phyloP scores from a whole-genome alignment of 2,113 vertebrate genomes.

The Sclerurus mexicanus region DNA sequence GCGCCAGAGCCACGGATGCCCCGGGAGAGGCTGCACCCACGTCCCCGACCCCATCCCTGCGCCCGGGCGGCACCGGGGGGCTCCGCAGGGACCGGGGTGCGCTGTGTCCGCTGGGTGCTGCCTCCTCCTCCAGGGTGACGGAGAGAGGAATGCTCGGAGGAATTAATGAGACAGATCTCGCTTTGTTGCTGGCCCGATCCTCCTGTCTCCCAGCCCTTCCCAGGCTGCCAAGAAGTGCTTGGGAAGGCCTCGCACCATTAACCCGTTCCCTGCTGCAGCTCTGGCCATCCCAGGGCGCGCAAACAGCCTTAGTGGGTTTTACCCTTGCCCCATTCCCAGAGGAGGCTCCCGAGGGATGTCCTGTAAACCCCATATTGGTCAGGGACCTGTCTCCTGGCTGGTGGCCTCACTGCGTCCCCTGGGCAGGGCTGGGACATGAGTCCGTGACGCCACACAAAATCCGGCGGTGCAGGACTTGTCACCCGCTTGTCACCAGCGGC shows the following conservation, averaged over 20 bases:
- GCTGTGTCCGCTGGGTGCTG: neutral
- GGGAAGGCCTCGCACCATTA: slow-evolving; percentile 42
- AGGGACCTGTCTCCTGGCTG: neutral
- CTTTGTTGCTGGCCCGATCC: slow-evolving; percentile 63
- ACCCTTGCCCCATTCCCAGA: neutral
- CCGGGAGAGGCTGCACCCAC: neutral
- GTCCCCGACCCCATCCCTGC: neutral
- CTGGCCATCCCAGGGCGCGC: neutral
- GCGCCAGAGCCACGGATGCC: neutral
- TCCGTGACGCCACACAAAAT: neutral
- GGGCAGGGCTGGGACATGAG: neutral
- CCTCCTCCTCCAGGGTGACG: neutral
- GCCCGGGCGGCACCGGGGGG: neutral
- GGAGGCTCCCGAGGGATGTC: neutral
- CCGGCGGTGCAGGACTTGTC: neutral
- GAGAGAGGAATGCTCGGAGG: slow-evolving; percentile 49
- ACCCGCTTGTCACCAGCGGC: rapidly evolving
- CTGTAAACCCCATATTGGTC: neutral
- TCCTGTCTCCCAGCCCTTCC: slow-evolving; percentile 32
- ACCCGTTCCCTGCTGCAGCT: neutral
- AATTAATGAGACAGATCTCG: slow-evolving; percentile 64
- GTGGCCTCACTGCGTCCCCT: neutral
- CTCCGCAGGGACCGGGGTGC: neutral
- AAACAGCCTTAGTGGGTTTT: neutral
- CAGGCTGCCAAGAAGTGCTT: slow-evolving; percentile 54